A percentile compares a stretch with the other conserved stretches of the same genome.
These are phyloP conservation scores for Scarus forsteni DNA, from an alignment of 2,797 vertebrate genomes.

Conservation along the genomic window DNA sequence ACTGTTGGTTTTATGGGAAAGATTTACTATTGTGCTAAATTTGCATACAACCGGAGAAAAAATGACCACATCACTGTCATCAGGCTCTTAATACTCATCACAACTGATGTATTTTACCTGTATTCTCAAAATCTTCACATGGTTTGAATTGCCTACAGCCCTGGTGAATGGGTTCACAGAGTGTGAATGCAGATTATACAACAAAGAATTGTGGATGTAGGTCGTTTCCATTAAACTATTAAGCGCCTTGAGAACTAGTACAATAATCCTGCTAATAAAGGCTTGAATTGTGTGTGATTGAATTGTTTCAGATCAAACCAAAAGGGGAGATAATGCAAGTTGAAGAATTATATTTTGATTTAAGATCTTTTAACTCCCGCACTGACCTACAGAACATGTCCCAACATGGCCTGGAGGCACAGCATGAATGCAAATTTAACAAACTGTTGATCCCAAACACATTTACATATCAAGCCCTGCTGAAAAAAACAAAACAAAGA, in stretches of 20 bases:
- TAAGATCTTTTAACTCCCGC: not conserved
- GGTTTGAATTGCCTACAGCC: not conserved
- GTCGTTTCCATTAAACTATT: not conserved
- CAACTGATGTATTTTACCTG: not conserved
- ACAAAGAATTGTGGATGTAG: not conserved
- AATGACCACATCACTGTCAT: not conserved
- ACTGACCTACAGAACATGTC: not conserved
- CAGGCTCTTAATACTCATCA: not conserved
- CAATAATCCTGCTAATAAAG: constrained; percentile 1
- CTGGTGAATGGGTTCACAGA: not conserved
- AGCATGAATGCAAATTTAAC: not conserved
- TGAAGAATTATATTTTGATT: not conserved
- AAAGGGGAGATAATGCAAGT: not conserved
- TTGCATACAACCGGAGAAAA: not conserved
- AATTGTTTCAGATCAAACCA: not conserved
- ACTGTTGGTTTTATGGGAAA: not conserved
- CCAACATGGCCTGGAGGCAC: not conserved
- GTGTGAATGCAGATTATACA: not conserved
- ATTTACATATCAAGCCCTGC: too few relatives aligned
- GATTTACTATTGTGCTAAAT: not conserved
- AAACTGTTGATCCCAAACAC: not conserved
- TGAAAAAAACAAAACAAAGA: too few relatives aligned
- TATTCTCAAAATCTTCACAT: not conserved
- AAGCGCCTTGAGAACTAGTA: not conserved
- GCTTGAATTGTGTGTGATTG: not conserved